These are phyloP conservation scores for Stegostoma tigrinum DNA, from an alignment of 2,113 vertebrate species.

Conservation along the genomic window DNA sequence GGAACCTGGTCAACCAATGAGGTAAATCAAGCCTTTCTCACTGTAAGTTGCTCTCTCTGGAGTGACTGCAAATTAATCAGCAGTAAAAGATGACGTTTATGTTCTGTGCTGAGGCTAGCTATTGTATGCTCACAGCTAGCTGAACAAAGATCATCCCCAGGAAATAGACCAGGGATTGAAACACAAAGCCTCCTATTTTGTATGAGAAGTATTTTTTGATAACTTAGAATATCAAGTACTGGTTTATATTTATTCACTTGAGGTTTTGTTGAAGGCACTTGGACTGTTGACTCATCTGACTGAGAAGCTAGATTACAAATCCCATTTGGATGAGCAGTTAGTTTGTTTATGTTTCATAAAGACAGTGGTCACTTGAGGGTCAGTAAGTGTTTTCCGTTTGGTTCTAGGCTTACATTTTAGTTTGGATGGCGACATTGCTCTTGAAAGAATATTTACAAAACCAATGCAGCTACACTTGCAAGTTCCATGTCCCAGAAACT, in stretches of 20 bases:
- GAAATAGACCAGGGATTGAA: neutral
- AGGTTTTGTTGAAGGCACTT: neutral
- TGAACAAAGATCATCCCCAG: neutral
- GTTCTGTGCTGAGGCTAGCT: neutral
- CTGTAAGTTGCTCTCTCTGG: neutral
- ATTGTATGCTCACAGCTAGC: neutral
- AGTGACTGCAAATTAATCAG: neutral
- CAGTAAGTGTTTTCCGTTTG: neutral
- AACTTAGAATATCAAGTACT: conserved; percentile 8
- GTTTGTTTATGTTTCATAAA: neutral
- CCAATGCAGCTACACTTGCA: conserved; percentile 42
- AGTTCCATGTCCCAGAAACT: conserved; percentile 45
- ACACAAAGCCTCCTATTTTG: neutral
- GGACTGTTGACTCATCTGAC: neutral
- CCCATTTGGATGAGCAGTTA: conserved; percentile 20
- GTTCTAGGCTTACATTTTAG: conserved; percentile 4
- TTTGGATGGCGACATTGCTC: conserved; percentile 9
- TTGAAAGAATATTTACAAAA: conserved; percentile 42
- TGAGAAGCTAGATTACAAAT: conserved; percentile 14
- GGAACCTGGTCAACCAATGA: neutral
- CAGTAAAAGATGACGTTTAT: neutral
- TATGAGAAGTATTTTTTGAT: neutral
- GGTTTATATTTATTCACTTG: conserved; percentile 28
- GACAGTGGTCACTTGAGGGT: conserved; percentile 2
- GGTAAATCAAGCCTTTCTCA: neutral